Evolutionary conservation across 37 sponge, comb jelly and placozoan genomes (phyloP), one percentile per base, ranked within the genome.

Genomic region (Theonella swinhoei): DNA sequence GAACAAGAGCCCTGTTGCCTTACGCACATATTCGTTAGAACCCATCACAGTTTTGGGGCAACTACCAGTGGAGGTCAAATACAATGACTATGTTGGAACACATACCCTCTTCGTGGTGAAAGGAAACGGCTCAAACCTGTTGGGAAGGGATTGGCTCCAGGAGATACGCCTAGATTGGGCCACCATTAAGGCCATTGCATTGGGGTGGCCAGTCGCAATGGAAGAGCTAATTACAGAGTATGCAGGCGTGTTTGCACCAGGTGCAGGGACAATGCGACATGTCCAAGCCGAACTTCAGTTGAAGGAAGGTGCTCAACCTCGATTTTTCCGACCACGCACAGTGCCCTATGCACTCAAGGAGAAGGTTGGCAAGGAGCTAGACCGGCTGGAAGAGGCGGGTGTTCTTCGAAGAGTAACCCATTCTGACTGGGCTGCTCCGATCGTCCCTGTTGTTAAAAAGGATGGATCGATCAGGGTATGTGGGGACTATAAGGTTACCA

Each of bases 381-480:
- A 63, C 26, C 64, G 84, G 5, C 64, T 83, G n/a, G 84, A 83
- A 43, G 37, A 58, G 40, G 81, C 34, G 58, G 82, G 88, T 28
- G 38, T 87, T 40, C 33, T 87, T 14, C 28, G 39, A 26, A 71
- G 3, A 20, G 76, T 87, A 28, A 59, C 39, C 29, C 68, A 80
- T 62, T 62, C 64, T 42, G 83, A 88, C 28, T 88, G 88, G 88
- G 88, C 83, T 68, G 68, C 88, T 33, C 83, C 88, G 3, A 69
- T 88, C 43, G 88, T 88, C 5, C 25, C 33, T 73, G 7, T 14
- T 14, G 33, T 14, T 14, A n/a, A 37, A 39, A n/a, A 11, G 19
- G 17, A 11, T 58, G 17, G 78, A 20, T 19, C 60, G n/a, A 29
- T 72, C 7, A 33, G 29, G 39, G 7, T 34, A 4, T 72, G 73